Evolutionary conservation across 1,140 invertebrate species (phyloP).

Genomic region (Druon quercuslanigerum): DNA sequence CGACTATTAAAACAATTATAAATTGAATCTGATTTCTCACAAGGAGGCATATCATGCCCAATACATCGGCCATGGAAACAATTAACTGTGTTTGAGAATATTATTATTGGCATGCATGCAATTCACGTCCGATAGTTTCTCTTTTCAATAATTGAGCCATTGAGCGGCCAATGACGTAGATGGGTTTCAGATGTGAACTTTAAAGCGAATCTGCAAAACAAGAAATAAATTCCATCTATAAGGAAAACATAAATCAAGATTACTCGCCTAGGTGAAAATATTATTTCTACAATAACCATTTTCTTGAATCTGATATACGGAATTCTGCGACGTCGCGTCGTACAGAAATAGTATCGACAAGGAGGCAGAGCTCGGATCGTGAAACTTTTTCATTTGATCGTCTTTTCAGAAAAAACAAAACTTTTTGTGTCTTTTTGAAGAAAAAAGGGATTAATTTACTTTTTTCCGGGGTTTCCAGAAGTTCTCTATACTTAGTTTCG

Average conservation of each 20-base stretch:
- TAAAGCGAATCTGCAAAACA: background rate
- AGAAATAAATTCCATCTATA: background rate
- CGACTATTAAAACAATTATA: background rate
- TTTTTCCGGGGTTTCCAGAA: too few relatives aligned
- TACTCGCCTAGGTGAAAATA: too few relatives aligned
- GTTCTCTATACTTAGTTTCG: too few relatives aligned
- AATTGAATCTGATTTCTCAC: constrained; percentile 28
- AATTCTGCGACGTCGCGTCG: too few relatives aligned
- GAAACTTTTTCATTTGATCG: too few relatives aligned
- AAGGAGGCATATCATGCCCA: constrained; percentile 15
- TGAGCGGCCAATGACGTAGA: background rate
- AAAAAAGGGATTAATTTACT: too few relatives aligned
- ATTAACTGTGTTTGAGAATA: constrained; percentile 18
- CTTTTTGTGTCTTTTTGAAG: too few relatives aligned
- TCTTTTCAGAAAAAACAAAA: too few relatives aligned
- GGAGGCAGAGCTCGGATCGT: too few relatives aligned
- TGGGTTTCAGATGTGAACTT: constrained; percentile 10
- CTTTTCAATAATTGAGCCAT: constrained; percentile 28
- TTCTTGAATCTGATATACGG: too few relatives aligned
- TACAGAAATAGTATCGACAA: too few relatives aligned
- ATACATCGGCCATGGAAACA: constrained; percentile 22
- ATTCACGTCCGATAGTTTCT: constrained; percentile 15
- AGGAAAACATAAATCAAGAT: background rate
- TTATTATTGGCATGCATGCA: constrained; percentile 17
- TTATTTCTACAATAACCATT: too few relatives aligned